Conservation (phyloP, 2,888 invertebrate species). For the Dryadula phaetusa region DNA sequence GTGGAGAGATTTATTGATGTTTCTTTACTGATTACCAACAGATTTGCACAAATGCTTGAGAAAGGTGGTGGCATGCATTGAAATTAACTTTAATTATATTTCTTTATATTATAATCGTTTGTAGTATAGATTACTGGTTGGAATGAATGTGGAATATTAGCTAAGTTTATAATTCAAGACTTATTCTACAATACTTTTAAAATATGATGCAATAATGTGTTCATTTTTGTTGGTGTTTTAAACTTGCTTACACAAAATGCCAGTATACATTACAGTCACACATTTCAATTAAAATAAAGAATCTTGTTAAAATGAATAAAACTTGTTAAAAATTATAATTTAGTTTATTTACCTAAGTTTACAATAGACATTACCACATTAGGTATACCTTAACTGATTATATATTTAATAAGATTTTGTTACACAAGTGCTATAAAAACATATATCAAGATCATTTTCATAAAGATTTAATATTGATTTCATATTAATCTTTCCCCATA, state of each 20-base stretch:
- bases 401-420: constrained; percentile 5
- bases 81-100: constrained; percentile 41
- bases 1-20: constrained; percentile 98
- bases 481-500: neutral
- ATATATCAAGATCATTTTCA: neutral
- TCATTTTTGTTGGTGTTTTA: constrained; percentile 10
- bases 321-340: constrained; percentile 21
- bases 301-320: constrained; percentile 14
- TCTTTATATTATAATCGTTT: constrained; percentile 26
- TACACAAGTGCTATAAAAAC: neutral
- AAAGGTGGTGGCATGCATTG: constrained; percentile 86
- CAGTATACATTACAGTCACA: neutral
- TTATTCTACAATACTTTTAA: constrained; percentile 4
- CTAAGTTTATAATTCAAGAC: neutral
- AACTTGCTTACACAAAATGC: constrained; percentile 9
- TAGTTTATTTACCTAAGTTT: constrained; percentile 24
- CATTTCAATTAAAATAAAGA: constrained; percentile 31
- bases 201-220: constrained; percentile 18
- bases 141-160: neutral
- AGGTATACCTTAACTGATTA: neutral
- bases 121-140: constrained; percentile 24
- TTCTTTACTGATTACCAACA: constrained; percentile 92
- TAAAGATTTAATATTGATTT: neutral
- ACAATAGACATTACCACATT: neutral
- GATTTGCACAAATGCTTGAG: constrained; percentile 94